Percentiles rank a stretch among this genome's conserved stretches.
phyloP scores from a whole-genome alignment of 2,888 invertebrate species.

The Scaptomyza polygonia region DNA sequence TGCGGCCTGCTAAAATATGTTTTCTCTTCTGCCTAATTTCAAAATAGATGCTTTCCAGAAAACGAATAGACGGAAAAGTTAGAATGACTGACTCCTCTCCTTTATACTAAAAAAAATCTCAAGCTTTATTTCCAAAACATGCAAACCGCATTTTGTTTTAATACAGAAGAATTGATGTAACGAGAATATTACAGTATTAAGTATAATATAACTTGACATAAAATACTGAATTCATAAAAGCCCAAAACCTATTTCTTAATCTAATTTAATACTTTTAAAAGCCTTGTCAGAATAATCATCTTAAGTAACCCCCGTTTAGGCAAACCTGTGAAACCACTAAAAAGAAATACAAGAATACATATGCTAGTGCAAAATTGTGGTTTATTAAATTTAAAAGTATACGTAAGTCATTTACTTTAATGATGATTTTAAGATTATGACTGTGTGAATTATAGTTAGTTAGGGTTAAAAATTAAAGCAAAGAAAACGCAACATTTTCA shows the following conservation, averaged over 20 bases:
- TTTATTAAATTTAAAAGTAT: constrained; percentile 45
- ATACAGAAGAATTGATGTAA: too few species aligned
- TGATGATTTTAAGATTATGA: constrained; percentile 29
- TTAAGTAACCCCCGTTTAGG: not conserved
- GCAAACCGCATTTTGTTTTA: too few species aligned
- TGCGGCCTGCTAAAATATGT: not conserved
- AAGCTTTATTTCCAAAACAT: too few species aligned
- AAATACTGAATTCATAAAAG: too few species aligned
- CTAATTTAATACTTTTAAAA: not conserved
- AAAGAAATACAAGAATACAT: constrained; percentile 2
- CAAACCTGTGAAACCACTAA: not conserved
- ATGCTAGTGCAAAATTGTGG: not conserved
- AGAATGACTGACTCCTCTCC: too few species aligned
- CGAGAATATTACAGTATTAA: too few species aligned
- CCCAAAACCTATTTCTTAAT: too few species aligned
- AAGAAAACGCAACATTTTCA: constrained; percentile 35
- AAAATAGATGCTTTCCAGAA: too few species aligned
- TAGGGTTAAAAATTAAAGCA: constrained; percentile 34
- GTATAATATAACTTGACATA: too few species aligned
- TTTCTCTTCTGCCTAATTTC: not conserved
- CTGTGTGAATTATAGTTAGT: constrained; percentile 29
- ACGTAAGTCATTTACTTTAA: constrained; percentile 26
- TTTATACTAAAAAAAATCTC: too few species aligned
- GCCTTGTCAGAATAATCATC: not conserved
- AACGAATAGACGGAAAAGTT: too few species aligned